Evolutionary conservation across 2,888 invertebrate species (phyloP).

Genomic region (Ichneumon xanthorius): DNA sequence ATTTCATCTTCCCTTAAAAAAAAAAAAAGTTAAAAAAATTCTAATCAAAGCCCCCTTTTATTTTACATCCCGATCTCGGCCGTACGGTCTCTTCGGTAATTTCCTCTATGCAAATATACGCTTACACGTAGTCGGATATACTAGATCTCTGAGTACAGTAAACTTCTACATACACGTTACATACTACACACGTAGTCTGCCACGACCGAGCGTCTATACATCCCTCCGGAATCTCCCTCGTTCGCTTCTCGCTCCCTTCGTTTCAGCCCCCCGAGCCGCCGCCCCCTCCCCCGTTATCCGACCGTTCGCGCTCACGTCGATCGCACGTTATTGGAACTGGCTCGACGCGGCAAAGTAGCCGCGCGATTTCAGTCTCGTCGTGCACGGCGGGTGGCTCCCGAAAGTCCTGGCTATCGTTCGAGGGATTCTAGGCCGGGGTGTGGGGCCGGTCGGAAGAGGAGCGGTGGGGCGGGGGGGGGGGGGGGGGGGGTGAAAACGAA

Average conservation of each 20-base stretch:
- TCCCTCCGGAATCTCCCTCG: not conserved
- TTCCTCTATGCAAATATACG: slow-evolving; percentile 39
- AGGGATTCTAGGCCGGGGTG: slow-evolving; percentile 68
- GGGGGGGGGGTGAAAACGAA: slow-evolving; percentile 53
- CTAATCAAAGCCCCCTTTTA: slow-evolving; percentile 26
- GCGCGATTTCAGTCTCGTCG: slow-evolving; percentile 69
- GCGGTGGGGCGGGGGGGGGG: slow-evolving; percentile 28
- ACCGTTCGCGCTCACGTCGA: slow-evolving; percentile 64
- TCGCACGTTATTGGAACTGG: slow-evolving; percentile 67
- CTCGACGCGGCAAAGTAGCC: slow-evolving; percentile 66
- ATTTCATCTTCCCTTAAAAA: no score
- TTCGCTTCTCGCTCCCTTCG: slow-evolving; percentile 25
- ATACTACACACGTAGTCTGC: not conserved
- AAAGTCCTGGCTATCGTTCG: slow-evolving; percentile 68
- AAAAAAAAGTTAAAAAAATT: not conserved
- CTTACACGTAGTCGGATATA: slow-evolving; percentile 1
- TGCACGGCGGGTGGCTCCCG: slow-evolving; percentile 71
- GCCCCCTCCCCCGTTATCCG: slow-evolving; percentile 36
- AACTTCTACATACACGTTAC: not conserved
- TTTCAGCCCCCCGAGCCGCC: not conserved
- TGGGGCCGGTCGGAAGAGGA: slow-evolving; percentile 25
- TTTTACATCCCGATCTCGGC: slow-evolving; percentile 8
- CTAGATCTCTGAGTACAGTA: not conserved
- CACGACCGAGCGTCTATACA: not conserved
- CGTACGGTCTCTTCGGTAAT: slow-evolving; percentile 43